Conservation (phyloP, 2,113 vertebrate genomes). For the Galeopterus variegatus region DNA sequence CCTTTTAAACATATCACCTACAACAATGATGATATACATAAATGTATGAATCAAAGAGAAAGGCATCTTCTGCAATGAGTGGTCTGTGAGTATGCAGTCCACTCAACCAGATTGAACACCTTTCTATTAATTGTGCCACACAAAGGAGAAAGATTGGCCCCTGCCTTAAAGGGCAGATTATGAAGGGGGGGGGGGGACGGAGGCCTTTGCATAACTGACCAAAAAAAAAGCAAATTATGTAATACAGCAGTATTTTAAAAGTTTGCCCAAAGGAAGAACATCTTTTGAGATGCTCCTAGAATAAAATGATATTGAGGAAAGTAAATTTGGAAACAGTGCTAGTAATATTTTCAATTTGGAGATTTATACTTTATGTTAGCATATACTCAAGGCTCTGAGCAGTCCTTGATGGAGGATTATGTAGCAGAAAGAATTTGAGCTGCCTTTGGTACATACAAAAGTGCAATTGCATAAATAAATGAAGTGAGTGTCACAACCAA, state of each 20-base stretch:
- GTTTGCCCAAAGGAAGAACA: not conserved
- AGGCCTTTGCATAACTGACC: not conserved
- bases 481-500: not conserved
- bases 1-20: not conserved
- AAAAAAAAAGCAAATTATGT: not conserved
- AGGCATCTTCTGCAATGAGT: not conserved
- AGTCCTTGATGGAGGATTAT: not conserved
- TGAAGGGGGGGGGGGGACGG: not conserved
- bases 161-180: not conserved
- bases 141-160: not conserved
- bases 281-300: not conserved
- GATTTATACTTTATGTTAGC: not conserved
- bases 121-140: not conserved
- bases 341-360: not conserved
- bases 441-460: not conserved
- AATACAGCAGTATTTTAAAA: not conserved
- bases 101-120: not conserved
- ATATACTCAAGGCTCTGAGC: not conserved
- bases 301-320: not conserved
- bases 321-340: not conserved
- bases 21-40: not conserved
- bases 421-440: not conserved
- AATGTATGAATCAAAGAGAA: slow-evolving; percentile 18
- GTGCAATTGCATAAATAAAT: not conserved
- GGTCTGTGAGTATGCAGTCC: not conserved